These are phyloP conservation scores for Mesoligia furuncula DNA, from an alignment of 2,888 invertebrate genomes.

Conservation along the genomic window DNA sequence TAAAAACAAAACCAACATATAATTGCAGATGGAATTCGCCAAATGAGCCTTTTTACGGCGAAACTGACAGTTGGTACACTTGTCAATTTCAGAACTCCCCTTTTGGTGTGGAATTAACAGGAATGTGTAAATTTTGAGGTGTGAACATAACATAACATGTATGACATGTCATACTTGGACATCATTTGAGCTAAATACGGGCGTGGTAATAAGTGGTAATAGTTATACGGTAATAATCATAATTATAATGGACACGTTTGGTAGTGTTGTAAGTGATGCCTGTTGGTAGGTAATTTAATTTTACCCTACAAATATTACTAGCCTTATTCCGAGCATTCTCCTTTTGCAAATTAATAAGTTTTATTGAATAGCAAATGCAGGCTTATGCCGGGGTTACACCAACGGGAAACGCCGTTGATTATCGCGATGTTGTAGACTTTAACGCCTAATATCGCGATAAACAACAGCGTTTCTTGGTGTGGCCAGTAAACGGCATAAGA, in stretches of 20 bases:
- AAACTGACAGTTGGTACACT: conserved; percentile 36
- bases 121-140: conserved; percentile 19
- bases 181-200: conserved; percentile 14
- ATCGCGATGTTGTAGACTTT: too few species aligned
- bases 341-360: neutral
- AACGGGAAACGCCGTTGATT: too few species aligned
- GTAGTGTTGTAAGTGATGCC: neutral
- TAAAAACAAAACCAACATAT: conserved; percentile 62
- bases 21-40: conserved; percentile 53
- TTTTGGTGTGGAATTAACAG: conserved; percentile 12
- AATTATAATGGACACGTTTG: neutral
- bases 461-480: too few species aligned
- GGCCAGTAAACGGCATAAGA: too few species aligned
- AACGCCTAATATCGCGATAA: too few species aligned
- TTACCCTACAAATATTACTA: neutral
- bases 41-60: conserved; percentile 54
- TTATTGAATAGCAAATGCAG: neutral
- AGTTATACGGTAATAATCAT: conserved; percentile 9
- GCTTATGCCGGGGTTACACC: too few species aligned
- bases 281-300: neutral
- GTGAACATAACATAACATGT: neutral
- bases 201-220: neutral
- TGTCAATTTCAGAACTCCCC: conserved; percentile 5
- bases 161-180: neutral
- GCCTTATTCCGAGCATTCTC: too few species aligned